Evolutionary conservation across 2,113 vertebrate species (phyloP).

Genomic region (Tor tambroides): DNA sequence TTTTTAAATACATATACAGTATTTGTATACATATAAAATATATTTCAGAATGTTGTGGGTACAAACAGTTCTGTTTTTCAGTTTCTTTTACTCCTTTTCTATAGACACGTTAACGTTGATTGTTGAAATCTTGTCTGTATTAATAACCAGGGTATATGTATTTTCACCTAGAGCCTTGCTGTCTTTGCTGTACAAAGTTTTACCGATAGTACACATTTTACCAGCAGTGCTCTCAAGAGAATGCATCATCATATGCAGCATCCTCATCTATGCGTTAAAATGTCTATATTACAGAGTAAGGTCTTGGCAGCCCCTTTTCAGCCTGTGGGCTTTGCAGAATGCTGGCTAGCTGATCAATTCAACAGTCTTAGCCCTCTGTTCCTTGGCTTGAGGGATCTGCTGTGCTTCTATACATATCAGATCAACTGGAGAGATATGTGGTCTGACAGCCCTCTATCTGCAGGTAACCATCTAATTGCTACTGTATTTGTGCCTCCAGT

Average conservation of each 20-base stretch:
- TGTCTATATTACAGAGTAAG: constrained; percentile 54
- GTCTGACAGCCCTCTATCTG: constrained; percentile 31
- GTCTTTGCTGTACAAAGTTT: constrained; percentile 7
- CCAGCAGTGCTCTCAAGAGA: background rate
- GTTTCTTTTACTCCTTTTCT: background rate
- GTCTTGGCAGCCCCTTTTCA: constrained; percentile 61
- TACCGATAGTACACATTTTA: background rate
- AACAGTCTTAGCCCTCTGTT: constrained; percentile 65
- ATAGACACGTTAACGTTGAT: background rate
- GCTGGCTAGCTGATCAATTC: constrained; percentile 67
- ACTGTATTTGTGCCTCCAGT: background rate
- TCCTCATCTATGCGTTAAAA: background rate
- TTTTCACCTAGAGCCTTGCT: background rate
- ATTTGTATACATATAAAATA: background rate
- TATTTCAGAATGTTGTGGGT: background rate
- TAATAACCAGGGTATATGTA: background rate
- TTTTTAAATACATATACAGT: background rate
- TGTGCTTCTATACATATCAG: constrained; percentile 62
- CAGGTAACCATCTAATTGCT: constrained; percentile 42
- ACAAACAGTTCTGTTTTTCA: background rate
- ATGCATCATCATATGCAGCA: background rate
- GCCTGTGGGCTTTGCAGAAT: constrained; percentile 64
- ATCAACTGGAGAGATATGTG: constrained; percentile 61
- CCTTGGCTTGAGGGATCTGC: constrained; percentile 62
- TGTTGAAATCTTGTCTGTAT: background rate